Base-by-base conservation (phyloP, 2,888 invertebrate genomes). In the Gasteruption jaculator region DNA sequence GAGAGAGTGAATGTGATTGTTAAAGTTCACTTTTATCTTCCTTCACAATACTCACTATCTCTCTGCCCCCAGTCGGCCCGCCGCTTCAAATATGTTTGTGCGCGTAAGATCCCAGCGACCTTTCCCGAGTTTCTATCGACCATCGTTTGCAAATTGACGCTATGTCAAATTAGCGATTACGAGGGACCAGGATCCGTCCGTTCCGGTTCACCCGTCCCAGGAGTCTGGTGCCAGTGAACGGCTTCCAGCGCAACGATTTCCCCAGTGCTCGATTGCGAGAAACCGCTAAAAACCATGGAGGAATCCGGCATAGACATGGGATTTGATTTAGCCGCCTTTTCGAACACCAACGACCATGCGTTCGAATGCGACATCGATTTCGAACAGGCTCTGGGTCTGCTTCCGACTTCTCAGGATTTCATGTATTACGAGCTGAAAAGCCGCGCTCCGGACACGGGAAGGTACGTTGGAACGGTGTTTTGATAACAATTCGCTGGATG, bases 261-360 rank as follows among this genome's bases (percentile, higher is more conserved):
- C n/a, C n/a, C n/a, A n/a, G n/a, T n/a, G n/a, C n/a, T n/a, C n/a
- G n/a, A n/a, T n/a, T n/a, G n/a, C n/a, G n/a, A n/a, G n/a, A 36
- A 26, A 25, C 27, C 18, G 27, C 27, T 26, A 19, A 36, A 15
- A 21, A 27, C 39, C 40, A 79, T 79, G 79, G 79, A 80, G 70
- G 80, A 80, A 68, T 80, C 80, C 57, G 80, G 80, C 52, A 78
- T 80, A 56, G 80, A 80, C 60, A 76, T 81, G 76, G 80, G 76
- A 48, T 81, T 78, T 61, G 80, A 81, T 73, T 74, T 81, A 59
- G 77, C 76, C 46, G 76, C 78, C 50, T n/a, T n/a, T n/a, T n/a
- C n/a, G n/a, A 73, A 79, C 53, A 72, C 77, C 50, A 72, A 74
- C 50, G 77, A 76, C 60, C 50, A 53, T 31, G 76, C 76, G 66